Percentiles rank a stretch among this genome's conserved stretches.
These are phyloP conservation scores for Lordiphosa fenestrarum DNA, from an alignment of 2,888 invertebrate species.

Conservation along the genomic window DNA sequence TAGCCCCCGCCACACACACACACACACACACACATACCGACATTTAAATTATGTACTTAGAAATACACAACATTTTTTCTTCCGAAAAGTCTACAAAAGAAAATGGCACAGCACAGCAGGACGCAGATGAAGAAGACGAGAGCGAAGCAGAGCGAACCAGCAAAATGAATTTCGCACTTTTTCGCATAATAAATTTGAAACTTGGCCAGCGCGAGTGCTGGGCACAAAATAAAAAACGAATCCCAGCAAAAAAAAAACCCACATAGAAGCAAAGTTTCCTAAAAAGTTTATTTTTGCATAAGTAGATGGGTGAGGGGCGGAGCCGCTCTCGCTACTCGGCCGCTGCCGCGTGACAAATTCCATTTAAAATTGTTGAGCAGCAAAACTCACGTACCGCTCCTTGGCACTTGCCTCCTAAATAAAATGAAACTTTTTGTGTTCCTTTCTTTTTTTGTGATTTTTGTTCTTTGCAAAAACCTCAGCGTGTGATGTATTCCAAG, in stretches of 20 bases:
- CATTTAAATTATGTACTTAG: conserved; percentile 79
- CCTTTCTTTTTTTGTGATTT: neutral
- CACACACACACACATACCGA: conserved; percentile 32
- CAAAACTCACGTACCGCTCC: conserved; percentile 62
- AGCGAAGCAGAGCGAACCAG: conserved; percentile 50
- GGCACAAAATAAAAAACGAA: conserved; percentile 30
- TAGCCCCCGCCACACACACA: conserved; percentile 4
- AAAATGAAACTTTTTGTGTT: conserved; percentile 66
- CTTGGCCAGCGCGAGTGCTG: conserved; percentile 56
- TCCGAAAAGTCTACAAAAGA: conserved; percentile 63
- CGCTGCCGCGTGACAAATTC: conserved; percentile 76
- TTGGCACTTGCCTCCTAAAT: conserved; percentile 44
- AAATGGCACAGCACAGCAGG: conserved; percentile 66
- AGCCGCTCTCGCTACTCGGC: conserved; percentile 21
- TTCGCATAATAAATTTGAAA: conserved; percentile 79
- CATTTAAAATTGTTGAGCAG: conserved; percentile 74
- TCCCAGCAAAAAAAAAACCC: conserved; percentile 28
- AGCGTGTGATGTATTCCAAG: conserved; percentile 72
- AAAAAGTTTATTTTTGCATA: conserved; percentile 76
- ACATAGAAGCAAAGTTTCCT: conserved; percentile 58
- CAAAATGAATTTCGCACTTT: conserved; percentile 80
- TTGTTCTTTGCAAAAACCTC: conserved; percentile 51
- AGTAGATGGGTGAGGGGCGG: conserved; percentile 13
- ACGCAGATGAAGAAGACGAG: conserved; percentile 42
- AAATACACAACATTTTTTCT: conserved; percentile 66